Evolutionary conservation across 1,140 invertebrate species (phyloP).

Genomic region (Berghia stephanieae): DNA sequence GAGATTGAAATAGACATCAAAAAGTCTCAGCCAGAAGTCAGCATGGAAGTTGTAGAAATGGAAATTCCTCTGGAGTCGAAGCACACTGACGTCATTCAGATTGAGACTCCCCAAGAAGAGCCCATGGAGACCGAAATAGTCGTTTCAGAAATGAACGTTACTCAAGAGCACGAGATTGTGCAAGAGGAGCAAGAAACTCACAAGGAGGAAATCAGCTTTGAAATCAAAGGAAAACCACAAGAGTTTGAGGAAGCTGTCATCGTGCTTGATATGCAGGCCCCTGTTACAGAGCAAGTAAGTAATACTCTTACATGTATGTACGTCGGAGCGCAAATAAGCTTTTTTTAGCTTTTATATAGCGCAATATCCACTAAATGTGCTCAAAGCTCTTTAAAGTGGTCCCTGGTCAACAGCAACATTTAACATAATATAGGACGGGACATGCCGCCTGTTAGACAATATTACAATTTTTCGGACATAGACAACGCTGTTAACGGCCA

Average conservation of each 20-base stretch:
- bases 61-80: constrained; percentile 9
- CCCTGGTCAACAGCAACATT: too few species aligned
- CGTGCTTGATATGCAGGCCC: constrained; percentile 28
- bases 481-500: too few species aligned
- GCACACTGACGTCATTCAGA: constrained; percentile 3
- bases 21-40: constrained; percentile 40
- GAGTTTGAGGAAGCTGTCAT: constrained; percentile 33
- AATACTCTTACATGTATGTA: too few species aligned
- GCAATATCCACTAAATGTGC: too few species aligned
- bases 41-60: constrained; percentile 21
- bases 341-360: too few species aligned
- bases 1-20: constrained; percentile 50
- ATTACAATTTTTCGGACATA: too few species aligned
- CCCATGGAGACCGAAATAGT: constrained; percentile 31
- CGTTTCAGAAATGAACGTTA: constrained; percentile 34
- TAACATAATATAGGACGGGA: too few species aligned
- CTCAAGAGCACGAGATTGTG: too few species aligned
- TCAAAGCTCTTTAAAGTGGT: too few species aligned
- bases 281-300: constrained; percentile 33
- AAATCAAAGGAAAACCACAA: constrained; percentile 44
- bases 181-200: constrained; percentile 33
- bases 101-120: constrained; percentile 27
- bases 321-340: too few species aligned
- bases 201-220: constrained; percentile 45
- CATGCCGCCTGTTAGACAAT: too few species aligned